These are phyloP conservation scores for Sisor rabdophorus DNA, from an alignment of 2,113 vertebrate species.

Conservation along the genomic window DNA sequence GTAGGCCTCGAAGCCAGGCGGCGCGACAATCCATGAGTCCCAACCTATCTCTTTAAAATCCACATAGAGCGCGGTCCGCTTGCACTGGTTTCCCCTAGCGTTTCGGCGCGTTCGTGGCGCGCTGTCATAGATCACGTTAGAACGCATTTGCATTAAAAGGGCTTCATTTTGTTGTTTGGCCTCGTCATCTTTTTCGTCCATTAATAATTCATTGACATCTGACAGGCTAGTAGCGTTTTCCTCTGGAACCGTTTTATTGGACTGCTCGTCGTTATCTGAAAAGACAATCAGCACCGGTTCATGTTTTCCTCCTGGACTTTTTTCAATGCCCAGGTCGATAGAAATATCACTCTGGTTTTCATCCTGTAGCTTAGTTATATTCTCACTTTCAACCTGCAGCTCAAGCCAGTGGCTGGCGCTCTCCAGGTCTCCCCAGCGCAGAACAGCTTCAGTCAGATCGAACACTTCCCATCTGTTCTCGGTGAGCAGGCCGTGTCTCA, in stretches of 20 bases:
- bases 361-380: conserved; percentile 38
- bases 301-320: conserved; percentile 73
- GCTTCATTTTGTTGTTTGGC: conserved; percentile 69
- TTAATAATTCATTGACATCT: conserved; percentile 56
- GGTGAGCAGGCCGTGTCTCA: conserved; percentile 73
- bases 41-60: conserved; percentile 98
- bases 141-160: conserved; percentile 77
- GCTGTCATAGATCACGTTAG: conserved; percentile 84
- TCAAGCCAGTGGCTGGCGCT: conserved; percentile 76
- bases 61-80: conserved; percentile 84
- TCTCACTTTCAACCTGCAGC: conserved; percentile 76
- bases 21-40: conserved; percentile 93
- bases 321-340: conserved; percentile 75
- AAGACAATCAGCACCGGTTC: conserved; percentile 85
- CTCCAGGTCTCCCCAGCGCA: conserved; percentile 76
- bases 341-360: conserved; percentile 55
- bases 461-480: conserved; percentile 91
- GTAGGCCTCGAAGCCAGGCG: conserved; percentile 85
- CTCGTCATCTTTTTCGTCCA: conserved; percentile 51
- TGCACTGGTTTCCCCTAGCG: conserved; percentile 84
- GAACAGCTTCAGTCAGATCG: conserved; percentile 80
- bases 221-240: conserved; percentile 72
- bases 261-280: conserved; percentile 81
- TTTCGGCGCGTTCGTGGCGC: conserved; percentile 84
- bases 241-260: conserved; percentile 77